Evolutionary conservation across 2,888 invertebrate genomes (phyloP).

Genomic region (Nemapogon koenigi): DNA sequence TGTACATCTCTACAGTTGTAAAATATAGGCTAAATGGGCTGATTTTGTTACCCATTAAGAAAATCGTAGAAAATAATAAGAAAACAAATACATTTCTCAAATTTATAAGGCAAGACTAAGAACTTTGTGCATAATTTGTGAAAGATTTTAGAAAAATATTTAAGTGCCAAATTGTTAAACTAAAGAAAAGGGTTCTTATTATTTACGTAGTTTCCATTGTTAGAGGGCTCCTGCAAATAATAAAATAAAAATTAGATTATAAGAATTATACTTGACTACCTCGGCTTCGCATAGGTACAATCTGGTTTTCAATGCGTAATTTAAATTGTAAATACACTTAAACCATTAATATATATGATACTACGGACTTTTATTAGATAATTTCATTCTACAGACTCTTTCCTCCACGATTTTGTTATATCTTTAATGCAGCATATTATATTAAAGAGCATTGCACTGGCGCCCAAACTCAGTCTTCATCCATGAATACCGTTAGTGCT

Average conservation of each 20-base stretch:
- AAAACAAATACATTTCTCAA: neutral
- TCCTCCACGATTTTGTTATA: no score
- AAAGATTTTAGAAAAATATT: constrained; percentile 11
- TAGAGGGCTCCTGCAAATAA: constrained; percentile 36
- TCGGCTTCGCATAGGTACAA: no score
- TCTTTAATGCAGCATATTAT: no score
- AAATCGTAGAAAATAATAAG: neutral
- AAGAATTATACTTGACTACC: no score
- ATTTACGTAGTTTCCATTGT: constrained; percentile 43
- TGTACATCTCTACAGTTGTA: no score
- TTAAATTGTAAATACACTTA: no score
- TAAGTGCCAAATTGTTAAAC: constrained; percentile 21
- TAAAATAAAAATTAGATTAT: constrained; percentile 14
- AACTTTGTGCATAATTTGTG: neutral
- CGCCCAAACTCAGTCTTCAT: no score
- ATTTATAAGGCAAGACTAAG: neutral
- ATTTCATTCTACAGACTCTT: no score
- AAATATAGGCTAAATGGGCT: no score
- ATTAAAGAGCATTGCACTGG: no score
- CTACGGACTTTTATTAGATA: no score
- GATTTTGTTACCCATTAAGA: neutral
- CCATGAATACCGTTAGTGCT: no score
- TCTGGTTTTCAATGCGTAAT: neutral
- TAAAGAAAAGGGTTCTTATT: constrained; percentile 58
- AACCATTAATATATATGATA: neutral